These are phyloP conservation scores for Rhinichthys klamathensis DNA, from an alignment of 2,113 vertebrate species.

Conservation along the genomic window DNA sequence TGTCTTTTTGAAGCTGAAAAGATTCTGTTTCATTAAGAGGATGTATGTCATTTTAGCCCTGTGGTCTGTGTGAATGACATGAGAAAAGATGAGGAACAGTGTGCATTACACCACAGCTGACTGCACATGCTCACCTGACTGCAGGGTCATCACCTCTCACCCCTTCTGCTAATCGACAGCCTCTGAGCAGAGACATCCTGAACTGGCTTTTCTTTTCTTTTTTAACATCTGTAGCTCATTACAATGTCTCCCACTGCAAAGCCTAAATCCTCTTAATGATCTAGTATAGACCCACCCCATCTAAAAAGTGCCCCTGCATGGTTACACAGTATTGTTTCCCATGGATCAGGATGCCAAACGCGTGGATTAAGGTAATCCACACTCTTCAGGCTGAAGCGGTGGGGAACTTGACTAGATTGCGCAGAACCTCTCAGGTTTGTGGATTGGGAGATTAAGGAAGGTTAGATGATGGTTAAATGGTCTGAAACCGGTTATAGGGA, in stretches of 20 bases:
- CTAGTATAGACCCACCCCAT: slow-evolving; percentile 36
- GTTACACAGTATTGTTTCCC: slow-evolving; percentile 45
- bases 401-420: slow-evolving; percentile 40
- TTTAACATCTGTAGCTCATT: slow-evolving; percentile 34
- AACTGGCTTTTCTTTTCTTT: not conserved
- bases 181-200: slow-evolving; percentile 4
- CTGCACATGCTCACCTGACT: slow-evolving; percentile 26
- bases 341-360: slow-evolving; percentile 54
- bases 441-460: slow-evolving; percentile 52
- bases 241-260: slow-evolving; percentile 38
- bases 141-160: slow-evolving; percentile 17
- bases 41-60: not conserved
- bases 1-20: not conserved
- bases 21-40: slow-evolving; percentile 15
- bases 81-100: slow-evolving; percentile 8
- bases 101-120: not conserved
- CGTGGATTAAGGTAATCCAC: slow-evolving; percentile 63
- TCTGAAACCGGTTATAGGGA: slow-evolving; percentile 37
- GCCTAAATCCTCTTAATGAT: slow-evolving; percentile 59
- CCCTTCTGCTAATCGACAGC: slow-evolving; percentile 6
- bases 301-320: slow-evolving; percentile 18
- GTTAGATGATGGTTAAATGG: not conserved
- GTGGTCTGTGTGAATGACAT: not conserved
- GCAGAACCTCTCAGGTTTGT: slow-evolving; percentile 51
- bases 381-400: slow-evolving; percentile 50